Conservation (phyloP, 2,888 invertebrate species). For the Colostygia pectinataria region DNA sequence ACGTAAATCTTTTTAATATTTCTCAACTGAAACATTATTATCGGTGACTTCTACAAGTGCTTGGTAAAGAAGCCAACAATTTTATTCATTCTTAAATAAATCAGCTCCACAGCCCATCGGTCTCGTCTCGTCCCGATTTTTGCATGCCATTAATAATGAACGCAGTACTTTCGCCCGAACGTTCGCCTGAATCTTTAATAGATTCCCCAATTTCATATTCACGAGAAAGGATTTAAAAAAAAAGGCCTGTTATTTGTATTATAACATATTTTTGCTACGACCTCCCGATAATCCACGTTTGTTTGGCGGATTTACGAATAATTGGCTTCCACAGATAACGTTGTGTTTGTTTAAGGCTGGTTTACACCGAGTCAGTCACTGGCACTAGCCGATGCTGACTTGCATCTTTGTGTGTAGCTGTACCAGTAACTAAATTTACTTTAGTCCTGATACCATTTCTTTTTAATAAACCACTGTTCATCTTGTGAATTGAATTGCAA, state of each 20-base stretch:
- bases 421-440: too few relatives aligned
- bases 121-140: constrained; percentile 30
- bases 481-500: too few relatives aligned
- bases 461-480: too few relatives aligned
- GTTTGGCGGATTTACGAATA: constrained; percentile 28
- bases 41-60: not conserved
- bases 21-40: too few relatives aligned
- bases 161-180: constrained; percentile 29
- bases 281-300: constrained; percentile 31
- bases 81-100: constrained; percentile 13
- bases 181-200: constrained; percentile 46
- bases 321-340: constrained; percentile 30
- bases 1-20: too few relatives aligned
- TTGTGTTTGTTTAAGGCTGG: constrained; percentile 14
- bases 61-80: constrained; percentile 1
- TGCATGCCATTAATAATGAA: constrained; percentile 46
- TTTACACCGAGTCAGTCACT: constrained; percentile 13
- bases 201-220: constrained; percentile 32
- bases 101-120: constrained; percentile 11
- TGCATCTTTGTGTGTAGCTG: too few relatives aligned
- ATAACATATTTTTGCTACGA: constrained; percentile 29
- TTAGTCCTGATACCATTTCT: too few relatives aligned
- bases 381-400: not conserved
- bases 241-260: constrained; percentile 41
- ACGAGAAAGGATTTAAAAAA: constrained; percentile 36